Evolutionary conservation across 2,113 vertebrate genomes (phyloP), one percentile per base, ranked within the genome.

Genomic region (Saiga tatarica): DNA sequence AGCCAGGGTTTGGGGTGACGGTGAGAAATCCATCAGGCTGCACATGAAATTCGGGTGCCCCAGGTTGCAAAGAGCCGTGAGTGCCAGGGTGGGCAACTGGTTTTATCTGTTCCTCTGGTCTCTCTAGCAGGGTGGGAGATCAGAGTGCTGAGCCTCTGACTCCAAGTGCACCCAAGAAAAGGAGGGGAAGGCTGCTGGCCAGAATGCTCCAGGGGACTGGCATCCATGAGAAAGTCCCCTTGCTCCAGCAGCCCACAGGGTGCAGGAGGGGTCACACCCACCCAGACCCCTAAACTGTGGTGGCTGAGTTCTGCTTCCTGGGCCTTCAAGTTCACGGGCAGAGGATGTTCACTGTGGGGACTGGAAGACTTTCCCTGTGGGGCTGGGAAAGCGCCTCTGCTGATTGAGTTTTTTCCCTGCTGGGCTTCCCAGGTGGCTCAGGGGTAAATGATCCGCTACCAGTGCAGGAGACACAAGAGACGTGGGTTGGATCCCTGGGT

Each of bases 341-440:
- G 85, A 5, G 0, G 8, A 5, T 6, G 9, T 13, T 85, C 5
- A 25, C 26, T 2, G 2, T 2, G 0, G 1, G 1, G 28, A 3
- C 55, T 21, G 7, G 12, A 52, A 25, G 10, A 14, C 74, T 5
- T 39, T 26, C 55, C 36, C 13, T 15, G 12, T 11, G 55, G 15
- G n/a, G 45, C 55, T 47, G n/a, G 28, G 21, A 45, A 62, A 52
- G 2, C 60, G 2, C 59, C 81, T 67, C 59, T n/a, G 6, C 16
- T 3, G 28, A 79, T 25, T 16, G 12, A 42, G 39, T 14, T 30
- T 62, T 67, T 76, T 76, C 42, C 71, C 36, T 14, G 36, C 36
- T 42, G 71, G 36, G 71, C 11, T 76, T 42, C 71, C 36, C 71
- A 76, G 71, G 36, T 16, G 12, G 36, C 36, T 42, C 71, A 76